Base-by-base conservation (phyloP, 2,113 vertebrate species). In the Atlantisia rogersi region DNA sequence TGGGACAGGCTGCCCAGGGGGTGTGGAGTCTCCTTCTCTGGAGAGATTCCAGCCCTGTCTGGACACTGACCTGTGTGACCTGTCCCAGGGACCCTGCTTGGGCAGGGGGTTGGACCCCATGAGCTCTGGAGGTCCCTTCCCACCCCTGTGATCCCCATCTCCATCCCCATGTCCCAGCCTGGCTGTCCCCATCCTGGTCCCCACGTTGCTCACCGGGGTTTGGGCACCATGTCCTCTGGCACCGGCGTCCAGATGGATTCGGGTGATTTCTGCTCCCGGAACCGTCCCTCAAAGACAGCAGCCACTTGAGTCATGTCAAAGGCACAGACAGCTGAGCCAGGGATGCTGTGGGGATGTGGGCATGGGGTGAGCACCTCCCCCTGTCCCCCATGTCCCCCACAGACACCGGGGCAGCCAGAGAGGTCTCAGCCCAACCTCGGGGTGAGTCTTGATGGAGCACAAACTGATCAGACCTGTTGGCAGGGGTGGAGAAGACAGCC, bases 241-340 rank as follows among this genome's bases (percentile, higher is more conserved):
- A 99, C 99, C 0, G 99, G 98, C 0, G 99, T 99, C 99, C 99
- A 99, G 97, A 99, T 99, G 64, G 99, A 99, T 86, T 99, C 99
- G 0, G 99, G 98, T 0, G 99, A 99, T 88, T 99, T 99, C 98
- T 99, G 99, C 96, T 99, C 99, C 32, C 99, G 99, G 96, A 99
- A 99, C 19, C 99, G 98, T 16, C 99, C 99, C 58, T 99, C 99
- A 9, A 99, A 99, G 91, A 98, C 99, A 0, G 98, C 96, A 0
- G 99, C 98, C 96, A 99, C 98, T 42, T 99, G 98, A 55, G 98
- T 97, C 99, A 99, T 99, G 98, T 99, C 99, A 5, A 99, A 99
- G 87, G 99, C 99, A 19, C 99, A 99, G 82, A 99, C 99, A 0
- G 99, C 99, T 0, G 99, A 99, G 84, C 99, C 99, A 0, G 99